phyloP scores from a whole-genome alignment of 2,888 invertebrate species.

The Eupithecia pulchellata region DNA sequence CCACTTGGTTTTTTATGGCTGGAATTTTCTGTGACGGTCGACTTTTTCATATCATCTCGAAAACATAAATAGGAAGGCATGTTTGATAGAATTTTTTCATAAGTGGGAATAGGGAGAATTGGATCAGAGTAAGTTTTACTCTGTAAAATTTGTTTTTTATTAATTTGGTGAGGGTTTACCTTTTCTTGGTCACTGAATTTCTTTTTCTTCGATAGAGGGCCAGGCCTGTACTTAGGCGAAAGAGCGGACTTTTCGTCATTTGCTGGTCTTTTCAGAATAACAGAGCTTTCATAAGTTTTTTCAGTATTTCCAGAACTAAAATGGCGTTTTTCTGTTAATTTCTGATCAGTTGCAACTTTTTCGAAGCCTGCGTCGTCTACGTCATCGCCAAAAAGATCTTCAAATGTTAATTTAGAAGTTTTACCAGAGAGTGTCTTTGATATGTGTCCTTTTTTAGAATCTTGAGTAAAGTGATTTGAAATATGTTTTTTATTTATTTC shows the following conservation, averaged over 20 bases:
- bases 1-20: neutral
- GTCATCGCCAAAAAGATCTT: neutral
- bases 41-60: neutral
- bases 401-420: neutral
- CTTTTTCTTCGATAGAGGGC: neutral
- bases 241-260: neutral
- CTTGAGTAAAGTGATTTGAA: neutral
- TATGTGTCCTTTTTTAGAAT: neutral
- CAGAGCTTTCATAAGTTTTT: neutral
- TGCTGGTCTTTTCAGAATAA: neutral
- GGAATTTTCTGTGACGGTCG: neutral
- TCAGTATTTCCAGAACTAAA: neutral
- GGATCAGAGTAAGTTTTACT: slow-evolving; percentile 62
- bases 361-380: neutral
- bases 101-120: slow-evolving; percentile 68
- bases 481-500: neutral
- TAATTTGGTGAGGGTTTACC: neutral
- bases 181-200: neutral
- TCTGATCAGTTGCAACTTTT: neutral
- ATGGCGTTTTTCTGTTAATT: neutral
- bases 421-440: neutral
- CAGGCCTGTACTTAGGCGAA: neutral
- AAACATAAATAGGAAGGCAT: slow-evolving; percentile 7
- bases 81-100: slow-evolving; percentile 47
- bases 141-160: slow-evolving; percentile 5